Conservation (phyloP, 2,113 vertebrate species). For the Nansenia antarctica region DNA sequence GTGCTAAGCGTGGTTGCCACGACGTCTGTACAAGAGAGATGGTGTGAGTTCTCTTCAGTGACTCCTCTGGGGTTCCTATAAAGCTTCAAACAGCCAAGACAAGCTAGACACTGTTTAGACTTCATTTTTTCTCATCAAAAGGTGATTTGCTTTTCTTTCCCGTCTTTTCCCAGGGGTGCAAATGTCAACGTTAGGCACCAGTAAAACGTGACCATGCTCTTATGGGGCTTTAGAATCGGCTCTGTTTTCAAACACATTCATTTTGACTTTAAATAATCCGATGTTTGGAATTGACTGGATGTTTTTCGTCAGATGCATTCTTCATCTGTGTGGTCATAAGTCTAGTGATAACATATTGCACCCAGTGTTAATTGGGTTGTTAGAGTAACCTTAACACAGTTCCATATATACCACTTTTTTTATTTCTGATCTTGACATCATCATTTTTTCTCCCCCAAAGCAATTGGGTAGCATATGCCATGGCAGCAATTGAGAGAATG, state of each 20-base stretch:
- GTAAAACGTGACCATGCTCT: background rate
- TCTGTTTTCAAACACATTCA: too few species aligned
- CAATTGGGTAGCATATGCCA: background rate
- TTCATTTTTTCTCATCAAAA: constrained; percentile 37
- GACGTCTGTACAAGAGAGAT: too few species aligned
- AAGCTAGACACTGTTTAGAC: constrained; percentile 2
- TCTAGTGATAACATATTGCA: background rate
- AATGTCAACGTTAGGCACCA: background rate
- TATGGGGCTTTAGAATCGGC: too few species aligned
- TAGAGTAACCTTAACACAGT: background rate
- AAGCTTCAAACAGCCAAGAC: background rate
- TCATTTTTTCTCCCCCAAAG: background rate
- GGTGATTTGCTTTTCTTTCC: constrained; percentile 23
- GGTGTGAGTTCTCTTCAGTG: background rate
- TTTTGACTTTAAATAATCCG: too few species aligned
- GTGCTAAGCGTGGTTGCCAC: too few species aligned
- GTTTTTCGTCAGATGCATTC: too few species aligned
- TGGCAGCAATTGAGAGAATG: constrained; percentile 11
- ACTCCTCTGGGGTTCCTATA: background rate
- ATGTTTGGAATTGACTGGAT: too few species aligned
- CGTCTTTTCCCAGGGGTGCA: background rate
- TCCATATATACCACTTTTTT: constrained; percentile 6
- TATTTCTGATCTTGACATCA: constrained; percentile 4
- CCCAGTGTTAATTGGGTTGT: too few species aligned
- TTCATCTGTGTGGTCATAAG: too few species aligned